Conservation (phyloP, 2,797 vertebrate genomes). For the Chloroceryle amazona region DNA sequence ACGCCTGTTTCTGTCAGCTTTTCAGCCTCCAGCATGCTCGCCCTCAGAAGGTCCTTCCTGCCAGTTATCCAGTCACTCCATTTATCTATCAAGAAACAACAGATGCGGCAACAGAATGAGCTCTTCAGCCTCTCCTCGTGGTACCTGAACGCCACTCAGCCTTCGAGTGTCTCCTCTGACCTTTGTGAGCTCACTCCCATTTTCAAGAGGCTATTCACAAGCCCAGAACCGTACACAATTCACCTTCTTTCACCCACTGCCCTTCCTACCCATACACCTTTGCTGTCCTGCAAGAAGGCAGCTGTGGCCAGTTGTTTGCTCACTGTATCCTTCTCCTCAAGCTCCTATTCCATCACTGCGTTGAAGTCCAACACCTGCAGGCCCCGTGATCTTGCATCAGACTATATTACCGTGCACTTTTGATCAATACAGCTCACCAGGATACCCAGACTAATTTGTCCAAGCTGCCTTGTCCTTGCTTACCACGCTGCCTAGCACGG, state of each 20-base stretch:
- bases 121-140: background rate
- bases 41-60: background rate
- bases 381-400: background rate
- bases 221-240: background rate
- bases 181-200: background rate
- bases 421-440: background rate
- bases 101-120: background rate
- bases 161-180: background rate
- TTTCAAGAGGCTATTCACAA: background rate
- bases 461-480: background rate
- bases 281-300: background rate
- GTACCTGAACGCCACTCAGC: background rate
- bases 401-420: background rate
- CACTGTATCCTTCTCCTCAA: background rate
- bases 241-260: background rate
- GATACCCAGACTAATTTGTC: background rate
- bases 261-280: background rate
- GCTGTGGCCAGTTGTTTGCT: background rate
- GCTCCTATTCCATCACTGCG: background rate
- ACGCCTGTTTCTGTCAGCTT: rapidly evolving
- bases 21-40: background rate
- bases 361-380: background rate
- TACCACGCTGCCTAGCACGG: background rate
- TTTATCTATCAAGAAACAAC: background rate
- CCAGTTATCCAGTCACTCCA: background rate